Evolutionary conservation across 2,113 vertebrate genomes (phyloP), one percentile per base, ranked within the genome.

Genomic region (Ictalurus punctatus): DNA sequence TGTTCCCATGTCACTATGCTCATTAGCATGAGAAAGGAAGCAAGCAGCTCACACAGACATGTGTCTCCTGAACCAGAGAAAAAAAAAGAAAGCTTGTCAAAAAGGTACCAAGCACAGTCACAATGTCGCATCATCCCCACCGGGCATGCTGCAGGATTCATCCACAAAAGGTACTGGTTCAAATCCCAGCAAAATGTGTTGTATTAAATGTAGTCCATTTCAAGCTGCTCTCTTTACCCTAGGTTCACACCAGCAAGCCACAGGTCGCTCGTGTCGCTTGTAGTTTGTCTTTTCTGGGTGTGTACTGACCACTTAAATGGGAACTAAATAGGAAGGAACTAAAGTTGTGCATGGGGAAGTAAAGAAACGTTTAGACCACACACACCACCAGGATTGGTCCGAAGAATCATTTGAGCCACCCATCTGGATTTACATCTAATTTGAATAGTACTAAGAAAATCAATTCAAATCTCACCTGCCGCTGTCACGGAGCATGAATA

Each of bases 1-100:
- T 92, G 91, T 92, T 94, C 89, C 91, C 92, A 88, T 91, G 88
- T 92, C 91, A 91, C 90, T 90, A 52, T 85, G 87, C 90, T 93
- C 88, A 95, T 96, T 95, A 94, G 89, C 94, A 95, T 94, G 87
- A 96, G 93, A 95, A 96, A 94, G 90, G 94, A 61, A 74, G 2
- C 54, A 89, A 89, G 92, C 89, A 92, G 94, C 95, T 94, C 91
- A 92, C 93, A 93, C 83, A 2, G 93, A 88, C 92, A 65, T 91
- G 91, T 92, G 92, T 94, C 93, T 95, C 92, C 88, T 92, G 93
- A 81, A 92, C 81, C 87, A 67, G 59, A 87, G 90, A 17, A 7
- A 61, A 63, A 61, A 63, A 63, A 61, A 83, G 19, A 40, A 40
- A 63, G 58, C 34, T 83, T 83, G 58, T 59, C 34, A 63, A 83